Percentiles rank a stretch among this genome's conserved stretches.
Conservation (phyloP, 2,113 vertebrate genomes). For the Anoplopoma fimbria region DNA sequence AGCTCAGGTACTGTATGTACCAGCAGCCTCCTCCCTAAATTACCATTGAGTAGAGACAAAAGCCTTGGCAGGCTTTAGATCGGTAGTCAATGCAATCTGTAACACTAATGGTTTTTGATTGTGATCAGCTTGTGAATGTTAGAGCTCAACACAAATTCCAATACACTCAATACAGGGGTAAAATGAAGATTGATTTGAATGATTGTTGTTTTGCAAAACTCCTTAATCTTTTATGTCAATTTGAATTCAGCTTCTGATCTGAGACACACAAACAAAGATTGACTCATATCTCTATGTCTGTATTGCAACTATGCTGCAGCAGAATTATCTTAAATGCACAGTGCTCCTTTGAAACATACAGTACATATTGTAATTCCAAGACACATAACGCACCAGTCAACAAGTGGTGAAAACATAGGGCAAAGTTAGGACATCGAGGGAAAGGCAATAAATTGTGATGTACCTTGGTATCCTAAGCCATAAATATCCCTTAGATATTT, state of each 20-base stretch:
- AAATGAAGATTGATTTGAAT: slow-evolving; percentile 34
- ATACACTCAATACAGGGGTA: neutral
- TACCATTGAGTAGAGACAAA: slow-evolving; percentile 28
- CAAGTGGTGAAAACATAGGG: neutral
- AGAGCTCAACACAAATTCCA: slow-evolving; percentile 28
- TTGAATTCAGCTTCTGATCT: slow-evolving; percentile 15
- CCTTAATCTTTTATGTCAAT: slow-evolving; percentile 10
- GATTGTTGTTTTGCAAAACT: slow-evolving; percentile 35
- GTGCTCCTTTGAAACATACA: neutral
- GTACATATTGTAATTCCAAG: neutral
- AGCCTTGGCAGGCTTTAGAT: slow-evolving; percentile 32
- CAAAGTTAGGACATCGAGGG: neutral
- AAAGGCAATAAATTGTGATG: neutral
- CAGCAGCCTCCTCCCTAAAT: slow-evolving; percentile 32
- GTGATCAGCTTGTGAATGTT: slow-evolving; percentile 28
- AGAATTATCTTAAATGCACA: neutral
- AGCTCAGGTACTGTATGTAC: slow-evolving; percentile 30
- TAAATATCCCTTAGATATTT: slow-evolving; percentile 6
- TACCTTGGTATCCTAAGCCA: neutral
- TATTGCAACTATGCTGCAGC: neutral
- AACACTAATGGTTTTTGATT: slow-evolving; percentile 45
- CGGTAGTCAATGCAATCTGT: slow-evolving; percentile 31
- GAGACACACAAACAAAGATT: slow-evolving; percentile 32
- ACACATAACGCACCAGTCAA: neutral
- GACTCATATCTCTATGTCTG: slow-evolving; percentile 5